These are phyloP conservation scores for Axinella damicornis DNA, from an alignment of 37 sponge, comb jelly and placozoan species.

Conservation along the genomic window DNA sequence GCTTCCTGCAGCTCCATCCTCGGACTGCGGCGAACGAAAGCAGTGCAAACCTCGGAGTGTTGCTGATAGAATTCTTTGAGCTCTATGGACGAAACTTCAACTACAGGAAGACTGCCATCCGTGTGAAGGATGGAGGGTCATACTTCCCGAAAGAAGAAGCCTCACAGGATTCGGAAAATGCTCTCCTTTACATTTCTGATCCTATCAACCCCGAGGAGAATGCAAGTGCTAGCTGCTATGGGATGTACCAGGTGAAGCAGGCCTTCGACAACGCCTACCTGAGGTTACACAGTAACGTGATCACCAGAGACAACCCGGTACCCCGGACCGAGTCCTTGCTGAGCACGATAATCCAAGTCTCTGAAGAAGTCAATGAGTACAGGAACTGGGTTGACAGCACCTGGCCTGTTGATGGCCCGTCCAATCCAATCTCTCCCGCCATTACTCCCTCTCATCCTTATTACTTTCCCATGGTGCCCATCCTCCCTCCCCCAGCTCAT, in stretches of 20 bases:
- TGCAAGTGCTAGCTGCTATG: constrained; percentile 80
- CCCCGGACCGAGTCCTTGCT: constrained; percentile 48
- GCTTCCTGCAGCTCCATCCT: constrained; percentile 92
- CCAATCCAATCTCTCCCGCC: constrained; percentile 2
- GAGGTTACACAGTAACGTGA: constrained; percentile 59
- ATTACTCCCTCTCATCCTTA: not conserved
- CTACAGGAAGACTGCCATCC: constrained; percentile 88
- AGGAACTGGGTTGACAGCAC: constrained; percentile 75
- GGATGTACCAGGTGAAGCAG: constrained; percentile 74
- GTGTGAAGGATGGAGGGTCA: constrained; percentile 79
- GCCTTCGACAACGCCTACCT: constrained; percentile 92
- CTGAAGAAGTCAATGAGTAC: constrained; percentile 70
- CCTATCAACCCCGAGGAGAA: constrained; percentile 59
- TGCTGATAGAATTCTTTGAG: constrained; percentile 98
- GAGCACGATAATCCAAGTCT: constrained; percentile 57
- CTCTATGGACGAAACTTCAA: constrained; percentile 93
- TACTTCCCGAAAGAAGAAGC: constrained; percentile 85
- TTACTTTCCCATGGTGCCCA: too few species aligned
- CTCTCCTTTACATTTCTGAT: constrained; percentile 61
- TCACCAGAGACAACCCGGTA: constrained; percentile 51
- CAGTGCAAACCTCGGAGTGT: constrained; percentile 90
- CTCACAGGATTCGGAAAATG: constrained; percentile 9
- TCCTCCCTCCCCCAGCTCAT: not conserved
- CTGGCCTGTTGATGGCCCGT: constrained; percentile 37
- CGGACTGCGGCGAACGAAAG: constrained; percentile 51